These are phyloP conservation scores for Parnassius glacialis DNA, from an alignment of 2,888 invertebrate genomes.

Conservation along the genomic window DNA sequence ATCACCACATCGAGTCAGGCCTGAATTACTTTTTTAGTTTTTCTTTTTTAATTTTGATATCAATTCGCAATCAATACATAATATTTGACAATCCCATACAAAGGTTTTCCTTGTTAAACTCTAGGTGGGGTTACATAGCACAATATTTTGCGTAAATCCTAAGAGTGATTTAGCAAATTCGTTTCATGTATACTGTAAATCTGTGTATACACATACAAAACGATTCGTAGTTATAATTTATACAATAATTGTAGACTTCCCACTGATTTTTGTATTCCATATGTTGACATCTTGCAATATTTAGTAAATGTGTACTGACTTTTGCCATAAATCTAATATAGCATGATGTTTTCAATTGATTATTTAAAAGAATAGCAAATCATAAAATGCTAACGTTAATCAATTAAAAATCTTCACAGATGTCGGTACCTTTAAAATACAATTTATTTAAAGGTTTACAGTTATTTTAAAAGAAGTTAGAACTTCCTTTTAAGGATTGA, in stretches of 20 bases:
- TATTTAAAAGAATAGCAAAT: too few relatives aligned
- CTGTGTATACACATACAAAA: not conserved
- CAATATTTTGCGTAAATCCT: constrained; percentile 31
- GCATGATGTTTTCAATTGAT: too few relatives aligned
- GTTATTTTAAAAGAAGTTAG: too few relatives aligned
- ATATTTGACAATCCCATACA: constrained; percentile 23
- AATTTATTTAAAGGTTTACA: too few relatives aligned
- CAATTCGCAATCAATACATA: constrained; percentile 27
- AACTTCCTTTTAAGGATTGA: too few relatives aligned
- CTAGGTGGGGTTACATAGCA: constrained; percentile 71
- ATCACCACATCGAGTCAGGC: constrained; percentile 43
- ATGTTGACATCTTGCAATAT: not conserved
- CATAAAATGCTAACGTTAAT: too few relatives aligned
- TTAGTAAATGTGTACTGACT: too few relatives aligned
- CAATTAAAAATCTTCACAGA: too few relatives aligned
- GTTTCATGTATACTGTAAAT: not conserved
- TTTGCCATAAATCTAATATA: too few relatives aligned
- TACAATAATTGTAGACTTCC: not conserved
- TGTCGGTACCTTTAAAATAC: too few relatives aligned
- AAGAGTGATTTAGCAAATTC: not conserved
- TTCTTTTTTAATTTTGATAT: constrained; percentile 26
- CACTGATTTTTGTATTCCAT: not conserved
- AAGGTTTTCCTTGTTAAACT: constrained; percentile 46
- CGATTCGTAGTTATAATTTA: not conserved
- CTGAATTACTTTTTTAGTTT: constrained; percentile 36